These are phyloP conservation scores for Caprella mutica DNA, from an alignment of 2,888 invertebrate species.

Conservation along the genomic window DNA sequence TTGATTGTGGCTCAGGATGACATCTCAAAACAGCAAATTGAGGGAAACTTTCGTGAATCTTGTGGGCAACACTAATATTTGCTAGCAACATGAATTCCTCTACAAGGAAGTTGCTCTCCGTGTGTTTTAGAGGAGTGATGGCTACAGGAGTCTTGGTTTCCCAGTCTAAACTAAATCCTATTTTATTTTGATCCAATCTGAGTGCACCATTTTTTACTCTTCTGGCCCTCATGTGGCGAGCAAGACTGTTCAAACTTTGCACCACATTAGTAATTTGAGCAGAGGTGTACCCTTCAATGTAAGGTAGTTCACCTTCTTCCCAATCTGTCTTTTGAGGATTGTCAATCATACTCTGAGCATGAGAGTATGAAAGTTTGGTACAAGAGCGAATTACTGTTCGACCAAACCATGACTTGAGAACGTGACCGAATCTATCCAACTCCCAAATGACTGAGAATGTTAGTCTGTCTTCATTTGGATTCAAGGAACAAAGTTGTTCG, in stretches of 20 bases:
- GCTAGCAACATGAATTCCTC: constrained; percentile 95
- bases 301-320: constrained; percentile 44
- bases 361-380: constrained; percentile 76
- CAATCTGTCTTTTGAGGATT: constrained; percentile 45
- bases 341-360: constrained; percentile 78
- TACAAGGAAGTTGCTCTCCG: constrained; percentile 70
- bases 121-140: constrained; percentile 57
- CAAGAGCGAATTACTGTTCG: constrained; percentile 77
- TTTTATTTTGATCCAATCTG: constrained; percentile 71
- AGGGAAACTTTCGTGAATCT: constrained; percentile 60
- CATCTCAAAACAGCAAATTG: constrained; percentile 65
- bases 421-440: constrained; percentile 58
- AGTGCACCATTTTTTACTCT: constrained; percentile 69
- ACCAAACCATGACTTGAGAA: constrained; percentile 59
- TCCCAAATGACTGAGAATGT: constrained; percentile 87
- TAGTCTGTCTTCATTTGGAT: constrained; percentile 71
- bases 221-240: constrained; percentile 53
- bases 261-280: constrained; percentile 53
- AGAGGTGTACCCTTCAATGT: constrained; percentile 52
- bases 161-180: constrained; percentile 59
- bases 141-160: constrained; percentile 57
- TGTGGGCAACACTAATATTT: constrained; percentile 75
- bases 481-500: constrained; percentile 69
- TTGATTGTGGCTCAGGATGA: constrained; percentile 67
- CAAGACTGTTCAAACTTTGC: constrained; percentile 54